phyloP scores from a whole-genome alignment of 2,113 vertebrate species.

The Natator depressus region DNA sequence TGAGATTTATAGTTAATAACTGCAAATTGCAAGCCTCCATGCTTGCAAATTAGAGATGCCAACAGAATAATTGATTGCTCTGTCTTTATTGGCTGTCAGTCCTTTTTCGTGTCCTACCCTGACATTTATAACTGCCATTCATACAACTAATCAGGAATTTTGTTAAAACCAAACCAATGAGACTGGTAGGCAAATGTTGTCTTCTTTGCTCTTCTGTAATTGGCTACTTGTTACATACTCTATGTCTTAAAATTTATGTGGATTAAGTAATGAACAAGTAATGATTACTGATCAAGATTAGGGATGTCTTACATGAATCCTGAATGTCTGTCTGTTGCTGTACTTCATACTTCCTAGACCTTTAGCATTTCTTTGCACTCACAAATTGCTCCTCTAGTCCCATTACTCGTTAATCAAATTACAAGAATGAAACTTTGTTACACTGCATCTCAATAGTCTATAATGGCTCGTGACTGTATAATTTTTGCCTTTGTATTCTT shows the following conservation, averaged over 20 bases:
- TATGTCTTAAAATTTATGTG: background rate
- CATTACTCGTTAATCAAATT: background rate
- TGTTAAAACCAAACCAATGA: background rate
- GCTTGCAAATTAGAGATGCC: background rate
- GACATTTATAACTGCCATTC: background rate
- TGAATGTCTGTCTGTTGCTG: background rate
- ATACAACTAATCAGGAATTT: background rate
- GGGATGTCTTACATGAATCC: background rate
- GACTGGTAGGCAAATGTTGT: background rate
- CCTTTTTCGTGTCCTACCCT: background rate
- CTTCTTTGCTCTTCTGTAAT: background rate
- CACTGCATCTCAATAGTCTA: background rate
- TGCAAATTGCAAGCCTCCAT: background rate
- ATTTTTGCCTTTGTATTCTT: background rate
- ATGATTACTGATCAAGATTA: background rate
- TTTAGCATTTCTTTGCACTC: background rate
- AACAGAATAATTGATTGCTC: background rate
- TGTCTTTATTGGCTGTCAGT: background rate
- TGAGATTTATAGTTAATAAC: background rate
- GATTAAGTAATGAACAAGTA: background rate
- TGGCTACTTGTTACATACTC: background rate
- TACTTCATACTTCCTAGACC: background rate
- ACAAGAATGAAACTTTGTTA: background rate
- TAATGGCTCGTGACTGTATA: fast-evolving
- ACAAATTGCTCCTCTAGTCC: background rate